Evolutionary conservation across 23 tunicate species (phyloP), one percentile per base, ranked within the genome.

Genomic region (Halocynthia aurantium): DNA sequence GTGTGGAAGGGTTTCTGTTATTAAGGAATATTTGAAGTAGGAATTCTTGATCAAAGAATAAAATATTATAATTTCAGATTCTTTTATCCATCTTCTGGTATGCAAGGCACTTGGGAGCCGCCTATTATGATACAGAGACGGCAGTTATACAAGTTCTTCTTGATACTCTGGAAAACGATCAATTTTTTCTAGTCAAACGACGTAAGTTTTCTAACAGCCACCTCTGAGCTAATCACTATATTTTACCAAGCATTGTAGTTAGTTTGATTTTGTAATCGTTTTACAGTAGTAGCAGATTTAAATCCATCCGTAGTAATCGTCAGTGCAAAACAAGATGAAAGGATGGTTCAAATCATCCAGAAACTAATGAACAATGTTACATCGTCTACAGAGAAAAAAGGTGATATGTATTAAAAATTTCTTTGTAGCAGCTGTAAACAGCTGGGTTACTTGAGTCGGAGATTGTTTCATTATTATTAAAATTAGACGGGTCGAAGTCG

Each of bases 71-170:
- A 20, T 52, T 74, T 52, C 15, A 74, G 78, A 74, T 56, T 54
- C 18, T 74, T 49, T 50, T 74, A 49, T 50, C 78, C 52, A 50
- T 92, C 6, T 53, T 86, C 8, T 86, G 85, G 85, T 82, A 75
- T 69, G 75, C 61, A 11, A 85, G 83, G 31, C 52, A 62, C 67
- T 64, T 92, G 31, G 92, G 98, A 49, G 98, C 92, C 9, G 88
- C 98, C 15, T 92, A 83, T 69, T 92, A 92, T 69, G 98, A 92
- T 19, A 65, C 85, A 40, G 92, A 86, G n/a, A 84, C 80, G 8
- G 82, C 86, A 50, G 67, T 78, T 22, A 7, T 92, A n/a, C 62
- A 78, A 58, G 31, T 92, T 50, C 75, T 92, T 20, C 61, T 72
- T 56, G 98, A 86, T 10, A 77, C 88, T 22, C 52, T 82, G 9